These are phyloP conservation scores for Pelmatolapia mariae DNA, from an alignment of 2,113 vertebrate genomes.

Conservation along the genomic window DNA sequence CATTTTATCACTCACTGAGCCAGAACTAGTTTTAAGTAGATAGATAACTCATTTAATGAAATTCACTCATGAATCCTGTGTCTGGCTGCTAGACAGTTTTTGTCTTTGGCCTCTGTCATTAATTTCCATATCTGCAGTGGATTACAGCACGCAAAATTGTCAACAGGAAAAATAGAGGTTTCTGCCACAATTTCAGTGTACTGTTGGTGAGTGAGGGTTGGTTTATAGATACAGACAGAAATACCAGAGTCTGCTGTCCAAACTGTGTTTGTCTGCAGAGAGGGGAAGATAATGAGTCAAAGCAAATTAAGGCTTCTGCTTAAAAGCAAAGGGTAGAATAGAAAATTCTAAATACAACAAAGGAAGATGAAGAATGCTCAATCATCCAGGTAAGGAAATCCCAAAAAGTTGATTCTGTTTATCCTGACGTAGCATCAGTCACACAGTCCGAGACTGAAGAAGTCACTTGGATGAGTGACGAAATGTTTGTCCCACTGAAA, in stretches of 20 bases:
- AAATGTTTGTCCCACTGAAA: not conserved
- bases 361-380: not conserved
- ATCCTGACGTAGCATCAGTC: not conserved
- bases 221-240: not conserved
- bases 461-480: not conserved
- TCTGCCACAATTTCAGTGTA: not conserved
- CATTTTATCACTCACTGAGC: conserved; percentile 60
- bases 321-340: not conserved
- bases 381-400: not conserved
- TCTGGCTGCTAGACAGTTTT: not conserved
- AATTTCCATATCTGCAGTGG: not conserved
- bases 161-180: not conserved
- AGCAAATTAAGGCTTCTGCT: not conserved
- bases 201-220: not conserved
- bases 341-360: not conserved
- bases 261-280: not conserved
- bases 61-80: conserved; percentile 17
- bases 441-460: not conserved
- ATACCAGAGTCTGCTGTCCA: not conserved
- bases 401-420: not conserved
- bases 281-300: not conserved
- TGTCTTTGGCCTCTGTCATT: not conserved
- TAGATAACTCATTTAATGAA: conserved; percentile 46
- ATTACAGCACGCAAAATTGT: not conserved
- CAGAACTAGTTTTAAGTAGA: conserved; percentile 42